Percentiles rank a stretch among this genome's conserved stretches.
Evolutionary conservation across 2,797 vertebrate species (phyloP).

Genomic region (Rhinoraja longicauda): DNA sequence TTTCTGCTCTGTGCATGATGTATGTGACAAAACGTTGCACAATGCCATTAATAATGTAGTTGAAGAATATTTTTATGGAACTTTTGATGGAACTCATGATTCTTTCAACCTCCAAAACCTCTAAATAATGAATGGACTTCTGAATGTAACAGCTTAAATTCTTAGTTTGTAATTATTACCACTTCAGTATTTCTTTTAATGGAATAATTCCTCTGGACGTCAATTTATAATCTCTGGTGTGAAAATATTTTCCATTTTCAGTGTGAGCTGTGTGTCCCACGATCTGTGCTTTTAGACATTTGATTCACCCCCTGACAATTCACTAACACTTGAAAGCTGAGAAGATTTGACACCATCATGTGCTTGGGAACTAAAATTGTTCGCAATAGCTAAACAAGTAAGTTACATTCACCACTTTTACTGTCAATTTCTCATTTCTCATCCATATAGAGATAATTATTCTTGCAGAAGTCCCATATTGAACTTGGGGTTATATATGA

Average conservation of each 20-base stretch:
- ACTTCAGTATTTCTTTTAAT: background rate
- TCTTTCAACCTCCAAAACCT: constrained; percentile 9
- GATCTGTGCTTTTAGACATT: background rate
- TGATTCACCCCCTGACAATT: background rate
- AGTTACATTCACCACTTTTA: background rate
- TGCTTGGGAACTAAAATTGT: background rate
- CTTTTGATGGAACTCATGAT: background rate
- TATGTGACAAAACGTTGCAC: background rate
- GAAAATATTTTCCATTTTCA: background rate
- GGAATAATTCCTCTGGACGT: background rate
- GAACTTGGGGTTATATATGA: no score
- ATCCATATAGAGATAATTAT: background rate
- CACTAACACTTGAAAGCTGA: background rate
- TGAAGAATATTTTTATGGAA: background rate
- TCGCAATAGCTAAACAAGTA: background rate
- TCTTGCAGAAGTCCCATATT: background rate
- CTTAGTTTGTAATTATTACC: background rate
- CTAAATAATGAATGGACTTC: background rate
- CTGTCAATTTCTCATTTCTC: background rate
- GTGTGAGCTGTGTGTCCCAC: background rate
- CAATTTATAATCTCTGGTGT: background rate
- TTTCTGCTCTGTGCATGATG: background rate
- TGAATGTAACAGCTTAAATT: background rate
- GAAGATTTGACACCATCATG: background rate
- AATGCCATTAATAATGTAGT: background rate